Conservation (phyloP, 1,140 invertebrate genomes). For the Phocides pigmalion region DNA sequence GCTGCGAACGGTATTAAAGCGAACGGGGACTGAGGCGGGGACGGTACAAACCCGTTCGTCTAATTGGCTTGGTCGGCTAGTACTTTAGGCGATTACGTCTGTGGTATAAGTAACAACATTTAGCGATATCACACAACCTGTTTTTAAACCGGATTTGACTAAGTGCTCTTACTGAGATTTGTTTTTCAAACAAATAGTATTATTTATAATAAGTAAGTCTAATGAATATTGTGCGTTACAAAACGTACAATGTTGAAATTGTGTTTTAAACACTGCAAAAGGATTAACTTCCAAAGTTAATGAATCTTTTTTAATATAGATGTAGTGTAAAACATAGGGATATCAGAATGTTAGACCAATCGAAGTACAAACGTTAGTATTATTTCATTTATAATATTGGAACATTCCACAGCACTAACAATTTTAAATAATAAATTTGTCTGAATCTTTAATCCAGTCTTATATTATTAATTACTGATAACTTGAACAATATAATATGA, state of each 20-base stretch:
- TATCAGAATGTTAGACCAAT: neutral
- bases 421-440: conserved; percentile 13
- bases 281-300: neutral
- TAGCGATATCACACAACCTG: no score
- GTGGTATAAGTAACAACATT: no score
- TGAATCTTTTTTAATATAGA: neutral
- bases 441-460: conserved; percentile 25
- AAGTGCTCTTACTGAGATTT: neutral
- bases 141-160: no score
- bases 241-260: neutral
- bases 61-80: no score
- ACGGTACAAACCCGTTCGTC: no score
- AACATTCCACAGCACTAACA: conserved; percentile 21
- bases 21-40: no score
- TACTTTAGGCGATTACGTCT: no score
- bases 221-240: neutral
- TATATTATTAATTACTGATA: no score
- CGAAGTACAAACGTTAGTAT: conserved; percentile 23
- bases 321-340: neutral
- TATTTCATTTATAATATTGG: conserved; percentile 13
- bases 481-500: no score
- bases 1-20: no score
- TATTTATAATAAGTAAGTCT: neutral
- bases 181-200: neutral
- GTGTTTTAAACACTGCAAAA: neutral